Evolutionary conservation across 2,113 vertebrate species (phyloP).

Genomic region (Nesospiza acunhae): DNA sequence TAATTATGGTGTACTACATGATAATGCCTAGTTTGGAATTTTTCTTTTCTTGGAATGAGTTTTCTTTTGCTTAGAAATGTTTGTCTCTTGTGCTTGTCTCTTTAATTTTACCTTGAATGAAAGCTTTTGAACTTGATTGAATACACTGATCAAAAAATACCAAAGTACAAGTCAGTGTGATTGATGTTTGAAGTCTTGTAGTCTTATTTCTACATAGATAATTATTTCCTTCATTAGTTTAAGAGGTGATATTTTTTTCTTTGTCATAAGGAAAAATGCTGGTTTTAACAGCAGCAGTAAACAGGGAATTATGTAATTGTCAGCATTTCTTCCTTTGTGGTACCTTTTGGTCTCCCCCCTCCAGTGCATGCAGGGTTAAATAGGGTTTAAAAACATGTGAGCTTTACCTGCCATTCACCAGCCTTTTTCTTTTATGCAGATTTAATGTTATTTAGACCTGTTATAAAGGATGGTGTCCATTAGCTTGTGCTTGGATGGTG

Average conservation of each 20-base stretch:
- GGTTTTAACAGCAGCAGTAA: neutral
- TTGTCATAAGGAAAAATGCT: neutral
- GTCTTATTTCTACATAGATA: neutral
- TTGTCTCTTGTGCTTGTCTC: neutral
- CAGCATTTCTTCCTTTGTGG: neutral
- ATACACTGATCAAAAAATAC: neutral
- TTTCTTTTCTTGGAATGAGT: neutral
- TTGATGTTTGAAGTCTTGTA: neutral
- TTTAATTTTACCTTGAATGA: neutral
- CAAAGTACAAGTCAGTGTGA: neutral
- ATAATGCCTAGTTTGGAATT: neutral
- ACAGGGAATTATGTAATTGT: neutral
- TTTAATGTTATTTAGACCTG: neutral
- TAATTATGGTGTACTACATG: neutral
- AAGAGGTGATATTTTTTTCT: neutral
- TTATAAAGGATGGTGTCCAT: neutral
- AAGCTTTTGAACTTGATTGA: neutral
- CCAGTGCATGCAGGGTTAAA: neutral
- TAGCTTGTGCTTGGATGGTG: neutral
- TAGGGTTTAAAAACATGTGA: neutral
- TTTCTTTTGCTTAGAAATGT: neutral
- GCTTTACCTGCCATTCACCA: neutral
- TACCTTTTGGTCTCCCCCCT: neutral
- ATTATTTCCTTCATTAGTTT: neutral
- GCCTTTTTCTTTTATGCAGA: neutral